Evolutionary conservation across 1,140 invertebrate species (phyloP), one percentile per base, ranked within the genome.

Genomic region (Stegodyphus dumicola): DNA sequence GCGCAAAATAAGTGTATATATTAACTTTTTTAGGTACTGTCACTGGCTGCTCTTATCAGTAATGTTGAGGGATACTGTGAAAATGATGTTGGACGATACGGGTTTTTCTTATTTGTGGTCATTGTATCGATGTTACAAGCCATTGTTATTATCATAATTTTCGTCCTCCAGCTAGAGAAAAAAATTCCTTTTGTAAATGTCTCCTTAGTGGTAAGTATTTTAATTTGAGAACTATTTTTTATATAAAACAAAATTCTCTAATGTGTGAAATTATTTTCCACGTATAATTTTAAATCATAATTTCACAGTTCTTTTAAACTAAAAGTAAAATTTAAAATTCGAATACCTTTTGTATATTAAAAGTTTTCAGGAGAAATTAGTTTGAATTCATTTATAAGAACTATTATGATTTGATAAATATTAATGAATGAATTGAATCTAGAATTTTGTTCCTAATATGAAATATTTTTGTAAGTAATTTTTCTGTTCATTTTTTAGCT

Each of bases 91-190:
- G 56, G 56, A 2, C 13, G 80, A 18, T 76, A 66, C 11, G 80
- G 80, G 6, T 75, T 60, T 48, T 49, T 76, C 7, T 18, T 84
- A 17, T 84, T 84, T 66, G 64, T 84, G 11, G 70, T 76, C 5
- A 76, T 76, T n/a, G 64, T 76, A 9, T 15, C 80, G 0, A 10
- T 84, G 60, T 6, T 84, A n/a, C 56, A 84, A 76, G 51, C 80
- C 15, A 67, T 84, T 53, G 53, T 75, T n/a, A 66, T 84, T 9
- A 75, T 66, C 7, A 15, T 53, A 60, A 48, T 84, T 60, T 75
- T 84, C 64, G 64, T 76, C 6, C 15, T 75, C n/a, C 48, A 52
- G 6, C 48, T 75, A 7, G 60, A 84, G 2, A 54, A 54, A 9
- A 60, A 56, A 60, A 76, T 76, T 11, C 11, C 51, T 15, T 17